Evolutionary conservation across 2,113 vertebrate species (phyloP).

Genomic region (Sturnus vulgaris): DNA sequence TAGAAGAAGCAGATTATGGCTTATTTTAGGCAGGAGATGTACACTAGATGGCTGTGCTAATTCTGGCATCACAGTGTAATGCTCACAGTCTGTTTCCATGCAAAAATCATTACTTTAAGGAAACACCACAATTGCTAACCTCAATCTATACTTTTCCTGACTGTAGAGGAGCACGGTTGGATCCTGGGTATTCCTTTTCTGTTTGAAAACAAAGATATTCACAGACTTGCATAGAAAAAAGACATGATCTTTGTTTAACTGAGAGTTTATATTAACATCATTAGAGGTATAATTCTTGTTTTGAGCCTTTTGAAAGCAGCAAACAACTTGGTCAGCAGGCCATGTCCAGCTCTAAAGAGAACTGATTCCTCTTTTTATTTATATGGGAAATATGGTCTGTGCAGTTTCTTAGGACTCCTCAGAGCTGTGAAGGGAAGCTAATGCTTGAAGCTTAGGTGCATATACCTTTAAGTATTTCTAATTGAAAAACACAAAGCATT

Average conservation of each 20-base stretch:
- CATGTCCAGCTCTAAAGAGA: neutral
- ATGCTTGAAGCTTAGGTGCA: slow-evolving; percentile 16
- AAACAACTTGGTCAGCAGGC: neutral
- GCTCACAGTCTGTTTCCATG: neutral
- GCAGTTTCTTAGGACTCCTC: slow-evolving; percentile 41
- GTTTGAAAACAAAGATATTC: neutral
- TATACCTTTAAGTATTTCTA: slow-evolving; percentile 33
- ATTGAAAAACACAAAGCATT: slow-evolving; percentile 50
- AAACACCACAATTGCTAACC: neutral
- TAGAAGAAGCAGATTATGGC: neutral
- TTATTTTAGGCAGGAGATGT: neutral
- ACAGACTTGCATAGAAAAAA: neutral
- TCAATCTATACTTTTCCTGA: neutral
- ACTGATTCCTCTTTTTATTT: slow-evolving; percentile 15
- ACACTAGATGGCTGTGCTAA: neutral
- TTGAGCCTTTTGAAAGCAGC: neutral
- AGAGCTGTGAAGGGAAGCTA: slow-evolving; percentile 12
- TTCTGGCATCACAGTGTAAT: neutral
- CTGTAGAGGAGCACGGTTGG: neutral
- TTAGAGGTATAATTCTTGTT: neutral
- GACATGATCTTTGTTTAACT: neutral
- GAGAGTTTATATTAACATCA: neutral
- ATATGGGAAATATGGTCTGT: neutral
- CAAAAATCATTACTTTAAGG: neutral
- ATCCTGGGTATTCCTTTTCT: neutral